Evolutionary conservation across 2,113 vertebrate genomes (phyloP).

Genomic region (Rhipidura dahli): DNA sequence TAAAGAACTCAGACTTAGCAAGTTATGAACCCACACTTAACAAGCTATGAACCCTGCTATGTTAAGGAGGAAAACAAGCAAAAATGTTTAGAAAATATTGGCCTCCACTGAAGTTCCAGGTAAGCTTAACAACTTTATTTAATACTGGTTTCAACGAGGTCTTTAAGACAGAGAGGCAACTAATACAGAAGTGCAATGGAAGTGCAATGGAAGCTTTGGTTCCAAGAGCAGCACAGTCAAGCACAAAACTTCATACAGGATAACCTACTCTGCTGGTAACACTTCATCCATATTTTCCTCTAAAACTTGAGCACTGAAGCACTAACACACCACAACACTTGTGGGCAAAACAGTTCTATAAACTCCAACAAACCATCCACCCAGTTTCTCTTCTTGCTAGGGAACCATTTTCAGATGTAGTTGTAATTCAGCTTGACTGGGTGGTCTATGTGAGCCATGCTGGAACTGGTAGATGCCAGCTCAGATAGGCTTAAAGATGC

Average conservation of each 20-base stretch:
- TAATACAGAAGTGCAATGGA: not conserved
- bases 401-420: not conserved
- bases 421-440: not conserved
- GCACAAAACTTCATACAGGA: not conserved
- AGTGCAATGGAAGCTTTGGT: not conserved
- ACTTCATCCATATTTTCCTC: not conserved
- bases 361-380: not conserved
- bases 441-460: not conserved
- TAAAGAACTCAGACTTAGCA: not conserved
- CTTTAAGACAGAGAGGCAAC: not conserved
- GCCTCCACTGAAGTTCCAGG: not conserved
- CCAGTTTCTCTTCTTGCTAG: not conserved
- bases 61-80: not conserved
- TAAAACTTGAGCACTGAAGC: not conserved
- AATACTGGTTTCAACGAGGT: not conserved
- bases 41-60: not conserved
- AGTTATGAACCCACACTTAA: not conserved
- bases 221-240: not conserved
- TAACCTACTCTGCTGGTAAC: not conserved
- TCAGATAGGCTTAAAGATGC: not conserved
- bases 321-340: not conserved
- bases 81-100: not conserved
- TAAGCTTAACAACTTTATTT: not conserved
- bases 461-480: not conserved
- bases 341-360: not conserved